A percentile compares a stretch with the other conserved stretches of the same genome.
These are phyloP conservation scores for Lutraria rhynchaena DNA, from an alignment of 1,140 invertebrate genomes.

Conservation along the genomic window DNA sequence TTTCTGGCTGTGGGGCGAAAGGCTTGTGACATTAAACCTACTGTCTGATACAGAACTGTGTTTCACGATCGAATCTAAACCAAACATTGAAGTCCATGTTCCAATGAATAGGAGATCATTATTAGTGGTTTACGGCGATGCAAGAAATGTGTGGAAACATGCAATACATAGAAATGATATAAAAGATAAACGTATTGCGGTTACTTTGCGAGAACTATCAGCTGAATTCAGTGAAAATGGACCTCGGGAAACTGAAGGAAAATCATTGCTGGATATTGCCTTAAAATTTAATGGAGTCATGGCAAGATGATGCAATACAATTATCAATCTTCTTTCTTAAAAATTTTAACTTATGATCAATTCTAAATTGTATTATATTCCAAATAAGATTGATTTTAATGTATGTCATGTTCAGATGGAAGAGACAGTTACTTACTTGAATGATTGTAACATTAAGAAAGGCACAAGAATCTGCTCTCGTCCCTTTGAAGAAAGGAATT, in stretches of 20 bases:
- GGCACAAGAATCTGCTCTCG: too few species aligned
- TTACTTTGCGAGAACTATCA: slow-evolving; percentile 97
- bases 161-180: slow-evolving; percentile 92
- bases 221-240: slow-evolving; percentile 89
- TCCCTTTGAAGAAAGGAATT: too few species aligned
- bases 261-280: slow-evolving; percentile 73
- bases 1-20: slow-evolving; percentile 99
- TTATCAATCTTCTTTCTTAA: too few species aligned
- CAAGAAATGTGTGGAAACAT: slow-evolving; percentile 96
- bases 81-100: slow-evolving; percentile 86
- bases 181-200: slow-evolving; percentile 89
- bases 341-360: too few species aligned
- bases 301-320: slow-evolving; percentile 13
- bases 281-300: slow-evolving; percentile 73
- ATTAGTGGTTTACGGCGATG: slow-evolving; percentile 91
- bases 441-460: too few species aligned
- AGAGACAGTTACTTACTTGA: too few species aligned
- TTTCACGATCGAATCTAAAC: slow-evolving; percentile 85
- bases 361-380: too few species aligned
- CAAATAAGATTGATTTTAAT: too few species aligned
- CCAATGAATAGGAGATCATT: slow-evolving; percentile 93
- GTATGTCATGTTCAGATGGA: too few species aligned
- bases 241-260: slow-evolving; percentile 62
- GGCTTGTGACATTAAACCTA: slow-evolving; percentile 96
- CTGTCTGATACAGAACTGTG: slow-evolving; percentile 92